Conservation (phyloP, 2,888 invertebrate genomes). For the Agriotes lineatus region DNA sequence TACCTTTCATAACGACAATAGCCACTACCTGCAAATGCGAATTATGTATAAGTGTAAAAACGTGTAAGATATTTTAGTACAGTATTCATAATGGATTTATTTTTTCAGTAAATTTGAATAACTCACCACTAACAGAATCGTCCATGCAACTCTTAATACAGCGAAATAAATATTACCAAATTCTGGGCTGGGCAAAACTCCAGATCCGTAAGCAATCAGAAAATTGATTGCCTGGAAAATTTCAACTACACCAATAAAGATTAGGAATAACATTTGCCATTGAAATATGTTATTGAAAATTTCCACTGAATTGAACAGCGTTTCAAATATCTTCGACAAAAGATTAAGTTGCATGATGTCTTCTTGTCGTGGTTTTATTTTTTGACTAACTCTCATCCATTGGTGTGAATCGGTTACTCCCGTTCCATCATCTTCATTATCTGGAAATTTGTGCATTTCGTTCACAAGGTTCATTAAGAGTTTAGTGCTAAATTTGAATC, state of each 20-base stretch:
- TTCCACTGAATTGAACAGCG: slow-evolving; percentile 18
- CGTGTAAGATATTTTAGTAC: no score
- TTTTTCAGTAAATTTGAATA: no score
- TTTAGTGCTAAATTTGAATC: slow-evolving; percentile 24
- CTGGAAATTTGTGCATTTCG: slow-evolving; percentile 26
- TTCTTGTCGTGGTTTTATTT: slow-evolving; percentile 28
- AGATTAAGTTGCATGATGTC: slow-evolving; percentile 37
- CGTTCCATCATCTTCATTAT: background rate
- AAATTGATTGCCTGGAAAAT: slow-evolving; percentile 26
- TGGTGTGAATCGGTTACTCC: no score
- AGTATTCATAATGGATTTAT: no score
- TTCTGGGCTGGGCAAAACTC: background rate
- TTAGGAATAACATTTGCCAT: slow-evolving; percentile 18
- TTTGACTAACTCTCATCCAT: slow-evolving; percentile 33
- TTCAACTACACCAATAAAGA: slow-evolving; percentile 12
- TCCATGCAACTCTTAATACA: slow-evolving; percentile 16
- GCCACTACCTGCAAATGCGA: no score
- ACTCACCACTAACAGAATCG: slow-evolving; percentile 24
- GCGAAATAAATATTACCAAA: slow-evolving; percentile 10
- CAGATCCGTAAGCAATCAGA: slow-evolving; percentile 26
- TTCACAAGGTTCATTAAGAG: slow-evolving; percentile 24
- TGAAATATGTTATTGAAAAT: slow-evolving; percentile 29
- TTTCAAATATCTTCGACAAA: slow-evolving; percentile 27
- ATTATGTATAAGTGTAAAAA: no score
- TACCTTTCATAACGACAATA: background rate